phyloP scores from a whole-genome alignment of 2,113 vertebrate genomes.

The Marcusenius ussheri region DNA sequence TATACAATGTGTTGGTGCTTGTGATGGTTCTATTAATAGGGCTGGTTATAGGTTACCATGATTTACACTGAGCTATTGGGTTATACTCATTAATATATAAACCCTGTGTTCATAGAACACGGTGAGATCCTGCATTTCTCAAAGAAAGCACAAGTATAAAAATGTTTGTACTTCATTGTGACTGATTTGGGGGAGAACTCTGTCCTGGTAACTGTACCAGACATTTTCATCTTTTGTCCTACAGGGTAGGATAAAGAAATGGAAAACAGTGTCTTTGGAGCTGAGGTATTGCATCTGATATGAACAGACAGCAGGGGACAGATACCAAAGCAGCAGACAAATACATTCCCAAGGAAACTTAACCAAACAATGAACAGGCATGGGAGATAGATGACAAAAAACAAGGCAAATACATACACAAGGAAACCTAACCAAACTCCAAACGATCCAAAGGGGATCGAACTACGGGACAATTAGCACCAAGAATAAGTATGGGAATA shows the following conservation, averaged over 20 bases:
- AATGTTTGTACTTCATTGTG: neutral
- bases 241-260: too few relatives aligned
- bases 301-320: neutral
- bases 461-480: neutral
- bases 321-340: neutral
- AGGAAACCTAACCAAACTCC: neutral
- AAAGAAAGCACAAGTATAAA: neutral
- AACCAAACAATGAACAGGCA: neutral
- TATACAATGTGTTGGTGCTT: neutral
- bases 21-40: neutral
- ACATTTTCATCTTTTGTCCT: too few relatives aligned
- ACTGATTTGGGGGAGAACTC: neutral
- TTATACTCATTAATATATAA: neutral
- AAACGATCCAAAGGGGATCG: neutral
- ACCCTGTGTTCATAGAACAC: neutral
- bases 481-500: neutral
- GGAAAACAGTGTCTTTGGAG: too few relatives aligned
- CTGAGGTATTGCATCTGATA: too few relatives aligned
- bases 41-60: neutral
- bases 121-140: neutral
- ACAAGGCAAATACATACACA: neutral
- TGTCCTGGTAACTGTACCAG: neutral
- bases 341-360: neutral
- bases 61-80: neutral
- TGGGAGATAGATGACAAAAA: neutral